A percentile compares a stretch with the other conserved stretches of the same genome.
These are phyloP conservation scores for Hafferia zeledoni DNA, from an alignment of 2,797 vertebrate species.

Conservation along the genomic window DNA sequence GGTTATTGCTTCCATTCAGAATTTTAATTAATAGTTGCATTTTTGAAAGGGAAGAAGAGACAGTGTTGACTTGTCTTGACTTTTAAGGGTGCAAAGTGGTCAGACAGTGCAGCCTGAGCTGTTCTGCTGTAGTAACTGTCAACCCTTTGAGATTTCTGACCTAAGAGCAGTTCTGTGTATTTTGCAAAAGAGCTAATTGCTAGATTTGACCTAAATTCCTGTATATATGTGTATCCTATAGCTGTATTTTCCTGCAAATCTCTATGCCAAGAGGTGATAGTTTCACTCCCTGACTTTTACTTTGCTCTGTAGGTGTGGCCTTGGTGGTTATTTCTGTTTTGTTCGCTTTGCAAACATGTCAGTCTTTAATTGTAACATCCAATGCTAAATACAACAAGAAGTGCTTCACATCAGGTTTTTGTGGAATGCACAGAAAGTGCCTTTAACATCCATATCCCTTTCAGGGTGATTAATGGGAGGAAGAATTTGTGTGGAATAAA, in stretches of 20 bases:
- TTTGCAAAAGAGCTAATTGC: background rate
- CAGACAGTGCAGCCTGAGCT: background rate
- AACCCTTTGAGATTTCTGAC: background rate
- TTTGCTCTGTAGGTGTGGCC: background rate
- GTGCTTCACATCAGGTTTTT: background rate
- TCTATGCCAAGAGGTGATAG: background rate
- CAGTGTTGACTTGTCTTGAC: background rate
- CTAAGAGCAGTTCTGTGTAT: background rate
- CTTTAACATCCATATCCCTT: background rate
- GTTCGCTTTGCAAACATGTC: background rate
- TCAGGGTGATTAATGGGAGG: background rate
- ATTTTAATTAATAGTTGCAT: background rate
- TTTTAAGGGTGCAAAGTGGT: background rate
- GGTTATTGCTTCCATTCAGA: background rate
- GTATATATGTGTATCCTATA: no score
- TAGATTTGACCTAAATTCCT: background rate
- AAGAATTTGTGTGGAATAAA: background rate
- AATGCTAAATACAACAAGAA: background rate
- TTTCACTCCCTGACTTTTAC: background rate
- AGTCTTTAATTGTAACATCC: background rate
- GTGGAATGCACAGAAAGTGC: background rate
- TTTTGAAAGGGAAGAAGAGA: background rate
- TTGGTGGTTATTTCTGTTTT: slow-evolving; percentile 7
- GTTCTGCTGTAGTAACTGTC: background rate
- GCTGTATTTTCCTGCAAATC: background rate